Evolutionary conservation across 2,797 vertebrate genomes (phyloP).

Genomic region (Notolepis coatsorum): DNA sequence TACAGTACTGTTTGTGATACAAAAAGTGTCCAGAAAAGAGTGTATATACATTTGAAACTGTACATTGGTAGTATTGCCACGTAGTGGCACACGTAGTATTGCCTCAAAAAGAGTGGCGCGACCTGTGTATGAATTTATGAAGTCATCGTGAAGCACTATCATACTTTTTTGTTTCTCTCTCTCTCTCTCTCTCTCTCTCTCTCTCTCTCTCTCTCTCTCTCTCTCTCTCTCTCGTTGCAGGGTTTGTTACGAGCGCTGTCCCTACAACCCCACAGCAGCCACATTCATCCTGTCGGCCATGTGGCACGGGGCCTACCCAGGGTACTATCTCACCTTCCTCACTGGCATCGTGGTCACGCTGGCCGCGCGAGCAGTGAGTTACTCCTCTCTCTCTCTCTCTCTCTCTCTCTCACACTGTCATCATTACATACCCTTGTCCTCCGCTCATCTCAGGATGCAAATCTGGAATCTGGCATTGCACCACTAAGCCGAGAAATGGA

Average conservation of each 20-base stretch:
- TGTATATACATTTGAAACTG: too few species aligned
- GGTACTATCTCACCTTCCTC: constrained; percentile 95
- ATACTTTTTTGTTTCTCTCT: too few species aligned
- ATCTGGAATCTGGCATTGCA: not conserved
- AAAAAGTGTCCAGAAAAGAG: too few species aligned
- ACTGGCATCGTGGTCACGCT: constrained; percentile 91
- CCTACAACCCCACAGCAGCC: constrained; percentile 89
- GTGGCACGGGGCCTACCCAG: constrained; percentile 96
- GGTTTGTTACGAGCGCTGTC: constrained; percentile 92
- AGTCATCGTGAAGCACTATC: too few species aligned
- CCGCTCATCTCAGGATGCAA: not conserved
- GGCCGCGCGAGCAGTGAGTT: constrained; percentile 90
- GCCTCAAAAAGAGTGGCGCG: too few species aligned
- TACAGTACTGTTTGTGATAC: too few species aligned
- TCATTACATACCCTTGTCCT: too few species aligned
- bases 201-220: constrained; percentile 1
- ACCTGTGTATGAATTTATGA: too few species aligned
- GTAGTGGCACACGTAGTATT: too few species aligned
- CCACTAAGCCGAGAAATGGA: not conserved
- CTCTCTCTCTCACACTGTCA: not conserved
- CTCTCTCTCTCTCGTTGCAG: constrained; percentile 59
- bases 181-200: too few species aligned
- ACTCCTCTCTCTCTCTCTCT: constrained; percentile 2
- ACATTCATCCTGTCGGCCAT: constrained; percentile 94
- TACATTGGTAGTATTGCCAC: too few species aligned